Percentiles rank a stretch among this genome's conserved stretches.
Conservation (phyloP, 1,140 invertebrate genomes). For the Rhizoglyphus robini region DNA sequence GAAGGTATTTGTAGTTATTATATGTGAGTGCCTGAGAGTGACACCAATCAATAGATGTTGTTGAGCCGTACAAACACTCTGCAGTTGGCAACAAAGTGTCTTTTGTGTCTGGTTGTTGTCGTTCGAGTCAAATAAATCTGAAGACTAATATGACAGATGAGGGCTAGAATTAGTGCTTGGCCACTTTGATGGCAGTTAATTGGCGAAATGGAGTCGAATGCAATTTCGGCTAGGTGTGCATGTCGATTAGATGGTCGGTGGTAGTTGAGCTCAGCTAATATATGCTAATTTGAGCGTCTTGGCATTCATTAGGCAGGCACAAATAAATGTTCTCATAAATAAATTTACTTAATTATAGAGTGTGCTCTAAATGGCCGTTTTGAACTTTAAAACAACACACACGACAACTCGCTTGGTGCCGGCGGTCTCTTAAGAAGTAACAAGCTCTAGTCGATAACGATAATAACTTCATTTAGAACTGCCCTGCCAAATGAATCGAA, state of each 20-base stretch:
- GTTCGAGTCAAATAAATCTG: neutral
- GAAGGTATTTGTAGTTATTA: too few species aligned
- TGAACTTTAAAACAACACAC: neutral
- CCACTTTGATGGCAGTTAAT: neutral
- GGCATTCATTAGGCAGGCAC: constrained; percentile 11
- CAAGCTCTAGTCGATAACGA: neutral
- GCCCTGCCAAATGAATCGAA: neutral
- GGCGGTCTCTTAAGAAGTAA: neutral
- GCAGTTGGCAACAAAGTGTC: too few species aligned
- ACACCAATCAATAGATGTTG: too few species aligned
- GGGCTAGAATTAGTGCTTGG: neutral
- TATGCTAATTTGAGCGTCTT: constrained; percentile 9
- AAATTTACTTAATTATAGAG: constrained; percentile 14
- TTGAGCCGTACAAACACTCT: too few species aligned
- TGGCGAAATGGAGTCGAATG: neutral
- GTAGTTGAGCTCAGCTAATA: neutral
- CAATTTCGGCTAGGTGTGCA: neutral
- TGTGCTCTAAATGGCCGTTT: constrained; percentile 3
- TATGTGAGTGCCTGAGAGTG: too few species aligned
- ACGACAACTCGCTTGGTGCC: neutral
- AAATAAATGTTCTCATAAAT: constrained; percentile 14
- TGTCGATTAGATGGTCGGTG: neutral
- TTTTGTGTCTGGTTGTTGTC: too few species aligned
- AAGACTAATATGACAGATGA: neutral
- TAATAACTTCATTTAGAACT: constrained; percentile 8